Percentiles rank a stretch among this genome's conserved stretches.
phyloP scores from a whole-genome alignment of 2,113 vertebrate species.

The Engystomops pustulosus region DNA sequence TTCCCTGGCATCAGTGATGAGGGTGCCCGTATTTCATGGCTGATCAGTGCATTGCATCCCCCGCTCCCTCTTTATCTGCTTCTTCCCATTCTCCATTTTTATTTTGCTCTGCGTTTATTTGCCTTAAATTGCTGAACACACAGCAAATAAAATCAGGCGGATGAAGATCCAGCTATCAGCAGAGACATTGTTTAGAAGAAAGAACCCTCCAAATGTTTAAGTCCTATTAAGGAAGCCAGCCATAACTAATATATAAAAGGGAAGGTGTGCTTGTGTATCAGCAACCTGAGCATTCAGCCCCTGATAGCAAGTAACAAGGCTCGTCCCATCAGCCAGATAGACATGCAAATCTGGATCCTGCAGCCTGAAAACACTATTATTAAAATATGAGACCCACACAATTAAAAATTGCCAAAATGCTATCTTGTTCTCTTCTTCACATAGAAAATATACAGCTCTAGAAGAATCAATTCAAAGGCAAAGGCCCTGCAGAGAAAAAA shows the following conservation, averaged over 20 bases:
- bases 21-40: slow-evolving; percentile 1
- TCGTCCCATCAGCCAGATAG: slow-evolving; percentile 49
- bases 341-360: slow-evolving; percentile 50
- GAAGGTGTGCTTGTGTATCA: slow-evolving; percentile 27
- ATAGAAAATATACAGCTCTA: slow-evolving; percentile 60
- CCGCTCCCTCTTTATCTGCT: slow-evolving; percentile 5
- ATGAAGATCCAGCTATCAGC: slow-evolving; percentile 54
- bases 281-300: slow-evolving; percentile 32
- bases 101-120: slow-evolving; percentile 6
- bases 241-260: slow-evolving; percentile 64
- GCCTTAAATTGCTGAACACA: slow-evolving; percentile 43
- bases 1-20: slow-evolving; percentile 17
- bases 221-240: slow-evolving; percentile 47
- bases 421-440: slow-evolving; percentile 53
- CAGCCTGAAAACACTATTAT: slow-evolving; percentile 53
- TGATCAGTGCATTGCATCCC: slow-evolving; percentile 34
- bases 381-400: slow-evolving; percentile 57
- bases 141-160: slow-evolving; percentile 49
- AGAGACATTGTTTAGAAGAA: slow-evolving; percentile 54
- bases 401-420: slow-evolving; percentile 55
- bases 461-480: slow-evolving; percentile 61
- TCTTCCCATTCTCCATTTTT: neutral
- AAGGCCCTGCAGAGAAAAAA: slow-evolving; percentile 59
- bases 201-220: slow-evolving; percentile 53
- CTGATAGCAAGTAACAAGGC: slow-evolving; percentile 29